These are phyloP conservation scores for Dolichopus griseipennis DNA, from an alignment of 2,888 invertebrate species.

Conservation along the genomic window DNA sequence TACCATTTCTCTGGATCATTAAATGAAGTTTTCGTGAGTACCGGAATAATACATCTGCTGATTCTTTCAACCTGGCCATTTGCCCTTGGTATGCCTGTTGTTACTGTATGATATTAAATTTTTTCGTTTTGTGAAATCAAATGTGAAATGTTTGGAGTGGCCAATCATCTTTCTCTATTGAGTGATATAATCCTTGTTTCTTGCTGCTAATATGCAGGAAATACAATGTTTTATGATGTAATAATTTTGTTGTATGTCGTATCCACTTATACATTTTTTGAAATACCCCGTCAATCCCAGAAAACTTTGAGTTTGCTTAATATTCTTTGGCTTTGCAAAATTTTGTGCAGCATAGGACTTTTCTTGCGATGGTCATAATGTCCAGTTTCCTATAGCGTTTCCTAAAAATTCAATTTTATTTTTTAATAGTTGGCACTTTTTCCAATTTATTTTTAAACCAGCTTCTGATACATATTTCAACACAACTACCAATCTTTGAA, in stretches of 20 bases:
- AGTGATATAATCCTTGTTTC: background rate
- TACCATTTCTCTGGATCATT: conserved; percentile 10
- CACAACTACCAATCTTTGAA: too few relatives aligned
- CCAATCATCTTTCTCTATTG: conserved; percentile 5
- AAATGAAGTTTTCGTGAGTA: background rate
- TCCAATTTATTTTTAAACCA: conserved; percentile 20
- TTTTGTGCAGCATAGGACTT: conserved; percentile 15
- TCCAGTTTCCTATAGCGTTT: conserved; percentile 18
- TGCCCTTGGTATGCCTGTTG: background rate
- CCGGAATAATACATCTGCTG: background rate
- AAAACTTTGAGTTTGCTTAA: too few relatives aligned
- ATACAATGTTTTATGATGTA: background rate
- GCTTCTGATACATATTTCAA: conserved; percentile 14
- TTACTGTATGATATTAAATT: background rate
- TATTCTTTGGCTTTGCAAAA: too few relatives aligned
- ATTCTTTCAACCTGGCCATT: background rate
- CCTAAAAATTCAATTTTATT: conserved; percentile 19
- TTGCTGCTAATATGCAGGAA: conserved; percentile 11
- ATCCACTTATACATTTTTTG: conserved; percentile 18
- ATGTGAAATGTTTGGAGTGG: conserved; percentile 13
- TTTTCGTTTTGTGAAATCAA: conserved; percentile 11
- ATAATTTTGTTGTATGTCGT: background rate
- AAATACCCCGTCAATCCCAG: conserved; percentile 8
- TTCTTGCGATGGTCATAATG: conserved; percentile 14
- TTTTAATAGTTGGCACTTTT: conserved; percentile 22